These are phyloP conservation scores for Epinephelus awoara DNA, from an alignment of 2,797 vertebrate genomes.

Conservation along the genomic window DNA sequence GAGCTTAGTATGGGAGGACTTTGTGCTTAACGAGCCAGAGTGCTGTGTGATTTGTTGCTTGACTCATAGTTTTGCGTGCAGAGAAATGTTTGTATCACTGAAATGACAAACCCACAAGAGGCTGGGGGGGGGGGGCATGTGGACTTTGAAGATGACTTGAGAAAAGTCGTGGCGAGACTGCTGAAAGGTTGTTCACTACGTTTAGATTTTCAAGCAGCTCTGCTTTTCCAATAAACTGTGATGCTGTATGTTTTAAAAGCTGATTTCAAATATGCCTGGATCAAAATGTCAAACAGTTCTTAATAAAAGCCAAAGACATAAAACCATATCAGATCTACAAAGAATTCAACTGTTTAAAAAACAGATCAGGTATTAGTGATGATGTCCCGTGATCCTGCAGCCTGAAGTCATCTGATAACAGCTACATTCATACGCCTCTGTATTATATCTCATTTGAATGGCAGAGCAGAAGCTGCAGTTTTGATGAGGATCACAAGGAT, in stretches of 20 bases:
- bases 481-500: conserved; percentile 33
- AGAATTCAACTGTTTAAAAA: background rate
- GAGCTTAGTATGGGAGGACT: too few species aligned
- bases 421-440: background rate
- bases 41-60: background rate
- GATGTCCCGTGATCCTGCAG: background rate
- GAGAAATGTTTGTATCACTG: background rate
- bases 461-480: background rate
- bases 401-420: background rate
- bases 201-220: conserved; percentile 1
- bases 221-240: background rate
- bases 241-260: background rate
- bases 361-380: background rate
- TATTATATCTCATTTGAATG: background rate
- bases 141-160: background rate
- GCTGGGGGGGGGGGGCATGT: too few species aligned
- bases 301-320: background rate
- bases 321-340: conserved; percentile 6
- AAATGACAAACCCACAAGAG: background rate
- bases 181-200: background rate
- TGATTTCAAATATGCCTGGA: background rate
- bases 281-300: conserved; percentile 16
- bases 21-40: background rate
- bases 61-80: background rate
- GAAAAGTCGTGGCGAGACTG: background rate